Evolutionary conservation across 1,140 invertebrate genomes (phyloP).

Genomic region (Scaptomyza graminum): DNA sequence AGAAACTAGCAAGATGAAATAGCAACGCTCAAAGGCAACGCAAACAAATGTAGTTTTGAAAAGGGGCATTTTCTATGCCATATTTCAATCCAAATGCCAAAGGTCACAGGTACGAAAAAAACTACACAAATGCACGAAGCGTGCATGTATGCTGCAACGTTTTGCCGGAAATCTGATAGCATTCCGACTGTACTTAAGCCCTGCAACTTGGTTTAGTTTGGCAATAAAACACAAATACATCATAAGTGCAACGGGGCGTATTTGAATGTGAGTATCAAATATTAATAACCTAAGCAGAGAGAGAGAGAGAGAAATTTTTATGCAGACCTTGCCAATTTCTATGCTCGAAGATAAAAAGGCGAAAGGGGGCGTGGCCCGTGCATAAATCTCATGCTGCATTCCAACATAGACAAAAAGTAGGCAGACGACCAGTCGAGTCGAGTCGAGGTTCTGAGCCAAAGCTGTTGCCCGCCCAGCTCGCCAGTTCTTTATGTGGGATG

Average conservation of each 20-base stretch:
- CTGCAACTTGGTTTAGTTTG: conserved; percentile 5
- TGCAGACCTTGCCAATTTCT: conserved; percentile 22
- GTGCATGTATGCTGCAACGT: not conserved
- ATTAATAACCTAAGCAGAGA: conserved; percentile 25
- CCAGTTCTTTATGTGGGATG: not conserved
- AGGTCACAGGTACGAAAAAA: conserved; percentile 32
- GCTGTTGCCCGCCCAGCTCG: conserved; percentile 12
- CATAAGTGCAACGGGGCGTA: conserved; percentile 19
- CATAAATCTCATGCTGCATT: conserved; percentile 32
- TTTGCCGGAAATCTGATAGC: not conserved
- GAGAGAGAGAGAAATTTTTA: conserved; percentile 2
- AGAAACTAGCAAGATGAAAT: not conserved
- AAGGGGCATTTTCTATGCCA: conserved; percentile 16
- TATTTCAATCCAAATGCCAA: conserved; percentile 31
- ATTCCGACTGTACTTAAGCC: not conserved
- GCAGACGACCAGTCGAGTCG: conserved; percentile 23
- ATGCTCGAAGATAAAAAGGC: not conserved
- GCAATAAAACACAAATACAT: conserved; percentile 5
- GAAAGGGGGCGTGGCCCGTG: conserved; percentile 11
- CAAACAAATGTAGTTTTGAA: conserved; percentile 49
- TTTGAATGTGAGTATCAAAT: conserved; percentile 23
- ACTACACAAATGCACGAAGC: not conserved
- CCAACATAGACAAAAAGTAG: conserved; percentile 44
- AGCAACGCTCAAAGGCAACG: conserved; percentile 9
- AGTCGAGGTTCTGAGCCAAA: not conserved